Percentiles rank a stretch among this genome's conserved stretches.
Conservation (phyloP, 1,140 invertebrate species). For the Drosophila equinoxialis region DNA sequence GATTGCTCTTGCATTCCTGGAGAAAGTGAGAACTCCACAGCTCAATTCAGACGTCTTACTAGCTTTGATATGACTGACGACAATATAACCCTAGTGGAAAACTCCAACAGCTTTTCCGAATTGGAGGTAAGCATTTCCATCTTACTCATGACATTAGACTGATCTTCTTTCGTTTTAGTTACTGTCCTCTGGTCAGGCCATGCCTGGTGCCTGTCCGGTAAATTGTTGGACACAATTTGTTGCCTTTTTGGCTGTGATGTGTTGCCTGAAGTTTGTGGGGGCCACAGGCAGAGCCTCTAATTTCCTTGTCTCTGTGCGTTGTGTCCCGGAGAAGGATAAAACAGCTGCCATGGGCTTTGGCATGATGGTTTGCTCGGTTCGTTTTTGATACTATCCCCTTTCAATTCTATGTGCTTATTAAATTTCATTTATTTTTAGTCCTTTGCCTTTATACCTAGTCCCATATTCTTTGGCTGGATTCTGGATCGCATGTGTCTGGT, state of each 20-base stretch:
- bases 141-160: neutral
- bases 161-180: slow-evolving; percentile 12
- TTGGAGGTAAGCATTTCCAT: slow-evolving; percentile 43
- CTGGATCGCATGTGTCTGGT: slow-evolving; percentile 88
- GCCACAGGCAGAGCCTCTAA: slow-evolving; percentile 88
- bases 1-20: slow-evolving; percentile 85
- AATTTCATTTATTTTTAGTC: no score
- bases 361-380: slow-evolving; percentile 86
- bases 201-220: slow-evolving; percentile 86
- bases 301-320: slow-evolving; percentile 87
- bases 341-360: slow-evolving; percentile 88
- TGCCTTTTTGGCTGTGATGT: slow-evolving; percentile 87
- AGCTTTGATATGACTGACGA: slow-evolving; percentile 49
- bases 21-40: slow-evolving; percentile 27
- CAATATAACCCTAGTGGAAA: slow-evolving; percentile 32
- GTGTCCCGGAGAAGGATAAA: slow-evolving; percentile 89
- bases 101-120: neutral
- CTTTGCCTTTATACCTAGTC: slow-evolving; percentile 88
- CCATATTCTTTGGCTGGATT: slow-evolving; percentile 89
- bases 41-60: slow-evolving; percentile 59
- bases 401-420: no score
- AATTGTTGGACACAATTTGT: slow-evolving; percentile 87
- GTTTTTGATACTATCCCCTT: no score
- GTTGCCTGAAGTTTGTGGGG: slow-evolving; percentile 87
- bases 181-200: slow-evolving; percentile 83